These are phyloP conservation scores for Setophaga petechia DNA, from an alignment of 2,113 vertebrate species.

Conservation along the genomic window DNA sequence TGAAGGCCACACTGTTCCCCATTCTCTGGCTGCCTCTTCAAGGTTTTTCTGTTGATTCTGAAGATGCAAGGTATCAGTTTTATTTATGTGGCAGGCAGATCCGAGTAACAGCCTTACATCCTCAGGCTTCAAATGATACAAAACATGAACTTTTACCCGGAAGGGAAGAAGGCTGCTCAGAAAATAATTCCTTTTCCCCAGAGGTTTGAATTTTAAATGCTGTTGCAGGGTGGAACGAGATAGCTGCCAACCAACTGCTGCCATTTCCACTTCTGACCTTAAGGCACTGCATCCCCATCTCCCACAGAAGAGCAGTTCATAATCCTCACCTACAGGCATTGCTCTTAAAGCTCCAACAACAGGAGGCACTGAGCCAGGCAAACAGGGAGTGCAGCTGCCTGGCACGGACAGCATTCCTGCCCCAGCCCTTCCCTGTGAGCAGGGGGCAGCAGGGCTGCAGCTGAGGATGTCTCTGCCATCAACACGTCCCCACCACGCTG, in stretches of 20 bases:
- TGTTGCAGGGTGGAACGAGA: neutral
- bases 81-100: neutral
- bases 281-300: neutral
- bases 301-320: neutral
- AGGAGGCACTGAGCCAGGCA: neutral
- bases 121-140: neutral
- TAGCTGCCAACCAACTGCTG: neutral
- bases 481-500: rapidly evolving
- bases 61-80: neutral
- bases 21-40: neutral
- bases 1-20: neutral
- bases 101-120: neutral
- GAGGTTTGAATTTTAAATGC: neutral
- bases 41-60: neutral
- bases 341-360: neutral
- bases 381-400: rapidly evolving
- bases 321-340: neutral
- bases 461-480: neutral
- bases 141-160: neutral
- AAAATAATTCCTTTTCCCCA: neutral
- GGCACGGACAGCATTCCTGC: neutral
- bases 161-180: neutral
- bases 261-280: neutral
- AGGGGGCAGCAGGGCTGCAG: neutral
- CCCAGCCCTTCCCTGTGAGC: neutral